phyloP scores from a whole-genome alignment of 2,113 vertebrate genomes.

The Caracal caracal region DNA sequence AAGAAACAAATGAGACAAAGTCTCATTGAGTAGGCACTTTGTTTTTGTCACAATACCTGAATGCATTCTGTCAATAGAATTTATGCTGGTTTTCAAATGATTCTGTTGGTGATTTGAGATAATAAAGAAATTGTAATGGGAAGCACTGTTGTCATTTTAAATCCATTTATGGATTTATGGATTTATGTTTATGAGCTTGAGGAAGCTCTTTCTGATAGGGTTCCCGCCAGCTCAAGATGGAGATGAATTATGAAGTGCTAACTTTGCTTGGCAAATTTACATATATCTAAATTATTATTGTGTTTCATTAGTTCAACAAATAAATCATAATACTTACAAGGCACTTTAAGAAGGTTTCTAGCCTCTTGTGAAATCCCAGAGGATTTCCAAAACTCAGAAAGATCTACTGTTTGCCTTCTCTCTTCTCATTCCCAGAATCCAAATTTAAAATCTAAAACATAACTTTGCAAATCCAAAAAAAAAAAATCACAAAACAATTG shows the following conservation, averaged over 20 bases:
- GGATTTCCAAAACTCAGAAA: background rate
- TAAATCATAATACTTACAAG: background rate
- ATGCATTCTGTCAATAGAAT: background rate
- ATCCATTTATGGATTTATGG: background rate
- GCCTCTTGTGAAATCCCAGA: background rate
- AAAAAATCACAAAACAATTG: background rate
- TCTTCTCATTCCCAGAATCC: background rate
- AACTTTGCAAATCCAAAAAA: background rate
- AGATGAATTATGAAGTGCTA: background rate
- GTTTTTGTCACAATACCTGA: background rate
- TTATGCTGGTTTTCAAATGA: background rate
- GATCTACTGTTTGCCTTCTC: background rate
- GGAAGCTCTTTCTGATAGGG: background rate
- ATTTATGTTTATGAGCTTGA: background rate
- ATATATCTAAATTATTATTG: background rate
- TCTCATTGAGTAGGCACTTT: background rate
- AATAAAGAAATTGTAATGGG: constrained; percentile 2
- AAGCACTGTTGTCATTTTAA: background rate
- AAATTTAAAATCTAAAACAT: background rate
- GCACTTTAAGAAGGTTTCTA: background rate
- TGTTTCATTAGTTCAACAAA: background rate
- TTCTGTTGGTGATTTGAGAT: background rate
- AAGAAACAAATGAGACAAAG: background rate
- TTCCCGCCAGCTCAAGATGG: background rate
- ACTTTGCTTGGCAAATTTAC: background rate